Evolutionary conservation across 2,797 vertebrate species (phyloP).

Genomic region (Channallabes apus): DNA sequence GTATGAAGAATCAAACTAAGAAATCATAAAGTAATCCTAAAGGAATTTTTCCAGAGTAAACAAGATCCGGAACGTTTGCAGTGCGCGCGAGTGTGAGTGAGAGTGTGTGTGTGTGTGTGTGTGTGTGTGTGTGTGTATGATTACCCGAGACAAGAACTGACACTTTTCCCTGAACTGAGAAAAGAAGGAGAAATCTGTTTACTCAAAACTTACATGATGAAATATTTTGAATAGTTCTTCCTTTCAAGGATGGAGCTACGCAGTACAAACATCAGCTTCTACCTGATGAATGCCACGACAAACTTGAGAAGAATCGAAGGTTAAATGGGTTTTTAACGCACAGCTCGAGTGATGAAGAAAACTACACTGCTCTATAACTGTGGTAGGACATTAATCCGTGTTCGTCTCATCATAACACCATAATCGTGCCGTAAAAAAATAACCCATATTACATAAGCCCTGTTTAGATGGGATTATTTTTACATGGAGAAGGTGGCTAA

Average conservation of each 20-base stretch:
- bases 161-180: background rate
- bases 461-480: background rate
- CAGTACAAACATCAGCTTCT: background rate
- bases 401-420: background rate
- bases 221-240: background rate
- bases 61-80: background rate
- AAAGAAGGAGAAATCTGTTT: background rate
- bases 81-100: no score
- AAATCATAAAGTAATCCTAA: slow-evolving; percentile 20
- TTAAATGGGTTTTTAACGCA: background rate
- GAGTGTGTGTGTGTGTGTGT: background rate
- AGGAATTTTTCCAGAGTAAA: slow-evolving; percentile 19
- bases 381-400: background rate
- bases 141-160: background rate
- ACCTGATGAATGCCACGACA: background rate
- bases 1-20: slow-evolving; percentile 8
- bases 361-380: background rate
- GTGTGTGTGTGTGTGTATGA: background rate
- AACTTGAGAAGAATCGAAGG: background rate
- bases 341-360: background rate
- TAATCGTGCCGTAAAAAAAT: background rate
- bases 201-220: background rate
- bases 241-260: background rate
- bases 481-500: background rate
- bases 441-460: background rate